phyloP scores from a whole-genome alignment of 2,888 invertebrate species.

The Aplocera efformata region DNA sequence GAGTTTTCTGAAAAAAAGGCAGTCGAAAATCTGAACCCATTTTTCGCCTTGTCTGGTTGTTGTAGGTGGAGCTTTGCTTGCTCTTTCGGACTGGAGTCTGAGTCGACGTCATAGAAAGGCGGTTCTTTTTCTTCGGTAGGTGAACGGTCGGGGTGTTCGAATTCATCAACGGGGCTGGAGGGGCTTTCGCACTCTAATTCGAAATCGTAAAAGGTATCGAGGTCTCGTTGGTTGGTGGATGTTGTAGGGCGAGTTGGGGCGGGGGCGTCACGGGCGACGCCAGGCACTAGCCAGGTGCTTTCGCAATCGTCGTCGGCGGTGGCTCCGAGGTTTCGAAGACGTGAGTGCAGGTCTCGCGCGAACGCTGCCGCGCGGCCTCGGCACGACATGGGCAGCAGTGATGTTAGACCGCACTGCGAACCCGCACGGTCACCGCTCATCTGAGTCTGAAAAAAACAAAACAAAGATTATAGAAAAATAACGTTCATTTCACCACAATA shows the following conservation, averaged over 20 bases:
- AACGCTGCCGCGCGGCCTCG: slow-evolving; percentile 90
- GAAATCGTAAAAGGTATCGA: slow-evolving; percentile 84
- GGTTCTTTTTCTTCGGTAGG: slow-evolving; percentile 78
- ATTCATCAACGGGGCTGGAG: slow-evolving; percentile 84
- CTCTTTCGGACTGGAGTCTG: slow-evolving; percentile 63
- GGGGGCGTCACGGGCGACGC: slow-evolving; percentile 39
- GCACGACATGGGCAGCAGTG: slow-evolving; percentile 88
- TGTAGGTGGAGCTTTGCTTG: slow-evolving; percentile 52
- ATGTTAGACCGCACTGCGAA: slow-evolving; percentile 84
- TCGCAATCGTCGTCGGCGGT: slow-evolving; percentile 70
- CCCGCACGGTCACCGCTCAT: slow-evolving; percentile 78
- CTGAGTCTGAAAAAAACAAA: slow-evolving; percentile 67
- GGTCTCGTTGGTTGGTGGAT: slow-evolving; percentile 52
- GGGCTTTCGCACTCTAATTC: slow-evolving; percentile 84
- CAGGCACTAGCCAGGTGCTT: slow-evolving; percentile 64
- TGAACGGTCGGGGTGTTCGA: slow-evolving; percentile 71
- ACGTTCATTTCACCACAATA: slow-evolving; percentile 10
- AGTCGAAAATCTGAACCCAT: slow-evolving; percentile 70
- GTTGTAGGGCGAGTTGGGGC: slow-evolving; percentile 42
- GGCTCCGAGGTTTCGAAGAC: slow-evolving; percentile 85
- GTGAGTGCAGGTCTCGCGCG: slow-evolving; percentile 87
- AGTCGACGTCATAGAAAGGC: slow-evolving; percentile 75
- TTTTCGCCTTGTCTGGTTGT: slow-evolving; percentile 73
- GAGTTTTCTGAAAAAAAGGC: slow-evolving; percentile 64
- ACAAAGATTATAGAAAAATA: slow-evolving; percentile 21